These are phyloP conservation scores for Sinocyclocheilus anophthalmus DNA, from an alignment of 2,113 vertebrate genomes.

Conservation along the genomic window DNA sequence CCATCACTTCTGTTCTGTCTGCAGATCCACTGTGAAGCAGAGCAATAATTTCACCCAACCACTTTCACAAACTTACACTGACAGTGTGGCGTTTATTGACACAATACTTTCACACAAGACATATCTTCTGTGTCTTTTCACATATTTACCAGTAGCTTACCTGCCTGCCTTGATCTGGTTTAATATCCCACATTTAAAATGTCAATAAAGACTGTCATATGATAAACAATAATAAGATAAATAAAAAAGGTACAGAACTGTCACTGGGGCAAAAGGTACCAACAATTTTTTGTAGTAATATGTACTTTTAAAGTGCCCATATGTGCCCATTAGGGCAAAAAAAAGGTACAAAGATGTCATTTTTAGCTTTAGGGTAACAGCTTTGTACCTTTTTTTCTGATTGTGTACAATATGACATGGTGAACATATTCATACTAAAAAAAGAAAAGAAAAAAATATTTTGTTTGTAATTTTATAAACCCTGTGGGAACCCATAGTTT, in stretches of 20 bases:
- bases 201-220: neutral
- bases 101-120: neutral
- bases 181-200: neutral
- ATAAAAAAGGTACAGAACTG: neutral
- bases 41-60: neutral
- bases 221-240: too few species aligned
- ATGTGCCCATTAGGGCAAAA: too few species aligned
- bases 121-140: neutral
- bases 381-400: neutral
- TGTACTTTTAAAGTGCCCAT: too few species aligned
- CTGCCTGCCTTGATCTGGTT: neutral
- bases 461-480: neutral
- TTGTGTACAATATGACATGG: neutral
- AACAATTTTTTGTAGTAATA: too few species aligned
- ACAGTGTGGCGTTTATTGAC: neutral
- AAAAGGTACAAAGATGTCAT: neutral
- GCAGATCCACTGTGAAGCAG: neutral
- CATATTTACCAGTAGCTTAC: neutral
- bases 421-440: neutral
- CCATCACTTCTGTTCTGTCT: slow-evolving; percentile 1
- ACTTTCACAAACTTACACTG: neutral
- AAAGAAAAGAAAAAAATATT: neutral
- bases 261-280: too few species aligned
- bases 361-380: neutral
- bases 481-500: neutral